Percentiles rank a stretch among this genome's conserved stretches.
Conservation (phyloP, 2,113 vertebrate species). For the Eurypyga helias region DNA sequence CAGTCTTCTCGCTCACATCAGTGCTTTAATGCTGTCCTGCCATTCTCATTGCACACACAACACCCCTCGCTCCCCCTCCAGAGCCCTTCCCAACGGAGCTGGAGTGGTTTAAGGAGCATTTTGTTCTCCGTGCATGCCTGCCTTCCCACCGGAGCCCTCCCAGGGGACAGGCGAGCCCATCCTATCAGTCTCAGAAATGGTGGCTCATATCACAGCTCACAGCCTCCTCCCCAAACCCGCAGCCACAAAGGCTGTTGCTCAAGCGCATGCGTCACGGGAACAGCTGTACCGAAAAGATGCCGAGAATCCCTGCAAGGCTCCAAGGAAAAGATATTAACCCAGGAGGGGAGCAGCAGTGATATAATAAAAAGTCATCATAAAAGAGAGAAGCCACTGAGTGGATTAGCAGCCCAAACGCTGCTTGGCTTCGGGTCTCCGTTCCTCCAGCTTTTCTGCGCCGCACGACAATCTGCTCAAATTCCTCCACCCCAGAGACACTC, state of each 20-base stretch:
- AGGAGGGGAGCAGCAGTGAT: constrained; percentile 49
- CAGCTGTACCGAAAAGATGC: constrained; percentile 67
- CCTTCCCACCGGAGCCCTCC: background rate
- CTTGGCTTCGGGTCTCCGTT: constrained; percentile 59
- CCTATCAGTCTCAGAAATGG: background rate
- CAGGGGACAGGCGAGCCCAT: background rate
- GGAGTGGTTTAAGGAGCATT: background rate
- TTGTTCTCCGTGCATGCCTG: background rate
- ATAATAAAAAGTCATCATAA: constrained; percentile 51
- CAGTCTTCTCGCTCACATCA: background rate
- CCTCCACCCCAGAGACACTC: background rate
- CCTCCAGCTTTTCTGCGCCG: background rate
- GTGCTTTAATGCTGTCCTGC: background rate
- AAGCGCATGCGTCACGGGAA: background rate
- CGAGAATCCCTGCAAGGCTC: constrained; percentile 58
- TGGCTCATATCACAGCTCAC: background rate
- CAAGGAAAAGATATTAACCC: constrained; percentile 69
- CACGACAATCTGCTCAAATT: background rate
- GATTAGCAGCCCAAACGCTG: constrained; percentile 70
- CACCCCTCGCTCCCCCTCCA: background rate
- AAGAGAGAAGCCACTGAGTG: constrained; percentile 24
- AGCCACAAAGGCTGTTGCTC: constrained; percentile 47
- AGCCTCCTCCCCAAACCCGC: background rate
- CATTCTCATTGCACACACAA: background rate
- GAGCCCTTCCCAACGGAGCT: background rate